Conservation (phyloP, 2,113 vertebrate genomes). For the Progne subis region DNA sequence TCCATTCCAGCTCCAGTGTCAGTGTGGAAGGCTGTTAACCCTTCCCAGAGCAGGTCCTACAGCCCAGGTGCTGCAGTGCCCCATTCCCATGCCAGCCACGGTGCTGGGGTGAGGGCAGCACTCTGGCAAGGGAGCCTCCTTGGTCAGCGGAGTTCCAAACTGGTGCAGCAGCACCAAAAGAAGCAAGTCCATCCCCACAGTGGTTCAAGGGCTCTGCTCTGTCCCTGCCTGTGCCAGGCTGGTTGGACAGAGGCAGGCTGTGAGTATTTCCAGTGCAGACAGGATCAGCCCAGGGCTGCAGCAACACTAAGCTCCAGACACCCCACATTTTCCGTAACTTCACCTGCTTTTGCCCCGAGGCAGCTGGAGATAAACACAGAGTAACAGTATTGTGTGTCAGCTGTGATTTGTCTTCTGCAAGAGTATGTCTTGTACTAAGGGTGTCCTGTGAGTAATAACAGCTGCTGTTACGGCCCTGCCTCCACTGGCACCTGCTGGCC, state of each 20-base stretch:
- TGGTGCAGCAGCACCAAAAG: neutral
- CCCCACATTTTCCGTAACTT: neutral
- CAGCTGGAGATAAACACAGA: neutral
- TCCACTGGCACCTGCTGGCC: neutral
- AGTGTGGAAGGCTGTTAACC: neutral
- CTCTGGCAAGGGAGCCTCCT: fast-evolving
- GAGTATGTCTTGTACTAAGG: neutral
- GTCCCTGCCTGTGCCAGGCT: neutral
- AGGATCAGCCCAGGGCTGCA: fast-evolving
- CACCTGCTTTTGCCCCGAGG: conserved; percentile 6
- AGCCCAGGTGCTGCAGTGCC: neutral
- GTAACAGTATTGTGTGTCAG: neutral
- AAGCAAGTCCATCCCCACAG: neutral
- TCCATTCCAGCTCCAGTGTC: neutral
- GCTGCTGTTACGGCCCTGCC: fast-evolving
- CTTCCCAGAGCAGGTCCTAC: neutral
- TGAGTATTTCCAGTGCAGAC: neutral
- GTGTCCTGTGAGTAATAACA: neutral
- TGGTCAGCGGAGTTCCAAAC: too few relatives aligned
- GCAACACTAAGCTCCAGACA: neutral
- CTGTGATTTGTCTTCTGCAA: neutral
- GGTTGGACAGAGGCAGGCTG: neutral
- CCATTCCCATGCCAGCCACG: fast-evolving
- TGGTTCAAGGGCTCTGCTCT: neutral
- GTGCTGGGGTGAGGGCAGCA: neutral